These are phyloP conservation scores for Phyllostomus discolor DNA, from an alignment of 2,113 vertebrate species.

Conservation along the genomic window DNA sequence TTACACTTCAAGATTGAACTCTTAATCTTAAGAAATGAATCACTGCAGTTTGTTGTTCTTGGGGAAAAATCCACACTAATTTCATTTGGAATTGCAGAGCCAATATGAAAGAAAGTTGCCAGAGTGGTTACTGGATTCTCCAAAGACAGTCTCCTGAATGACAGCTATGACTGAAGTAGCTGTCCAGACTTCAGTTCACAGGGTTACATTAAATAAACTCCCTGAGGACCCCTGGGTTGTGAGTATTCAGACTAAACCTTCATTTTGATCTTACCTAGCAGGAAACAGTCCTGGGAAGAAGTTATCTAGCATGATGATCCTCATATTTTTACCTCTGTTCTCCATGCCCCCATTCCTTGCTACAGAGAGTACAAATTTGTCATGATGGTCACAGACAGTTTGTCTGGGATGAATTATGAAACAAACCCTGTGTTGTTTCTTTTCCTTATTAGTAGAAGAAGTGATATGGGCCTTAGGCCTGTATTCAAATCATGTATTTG, in stretches of 20 bases:
- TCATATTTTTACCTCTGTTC: background rate
- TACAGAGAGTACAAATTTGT: background rate
- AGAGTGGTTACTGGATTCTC: background rate
- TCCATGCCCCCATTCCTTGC: too few relatives aligned
- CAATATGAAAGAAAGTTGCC: background rate
- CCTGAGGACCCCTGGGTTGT: background rate
- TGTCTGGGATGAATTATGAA: background rate
- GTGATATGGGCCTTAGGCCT: background rate
- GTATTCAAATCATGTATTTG: background rate
- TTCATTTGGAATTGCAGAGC: background rate
- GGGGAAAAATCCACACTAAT: background rate
- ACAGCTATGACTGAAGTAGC: background rate
- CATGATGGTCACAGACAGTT: background rate
- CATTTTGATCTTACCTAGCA: background rate
- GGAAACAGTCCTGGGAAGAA: background rate
- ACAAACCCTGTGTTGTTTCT: background rate
- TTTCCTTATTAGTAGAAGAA: conserved; percentile 1
- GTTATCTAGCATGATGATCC: too few relatives aligned
- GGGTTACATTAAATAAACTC: background rate
- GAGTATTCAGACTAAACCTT: background rate
- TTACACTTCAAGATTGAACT: background rate
- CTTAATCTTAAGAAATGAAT: background rate
- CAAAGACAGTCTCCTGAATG: background rate
- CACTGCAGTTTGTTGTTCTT: background rate
- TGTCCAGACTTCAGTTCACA: background rate